Base-by-base conservation (phyloP, 2,888 invertebrate species). In the Pocota personata region DNA sequence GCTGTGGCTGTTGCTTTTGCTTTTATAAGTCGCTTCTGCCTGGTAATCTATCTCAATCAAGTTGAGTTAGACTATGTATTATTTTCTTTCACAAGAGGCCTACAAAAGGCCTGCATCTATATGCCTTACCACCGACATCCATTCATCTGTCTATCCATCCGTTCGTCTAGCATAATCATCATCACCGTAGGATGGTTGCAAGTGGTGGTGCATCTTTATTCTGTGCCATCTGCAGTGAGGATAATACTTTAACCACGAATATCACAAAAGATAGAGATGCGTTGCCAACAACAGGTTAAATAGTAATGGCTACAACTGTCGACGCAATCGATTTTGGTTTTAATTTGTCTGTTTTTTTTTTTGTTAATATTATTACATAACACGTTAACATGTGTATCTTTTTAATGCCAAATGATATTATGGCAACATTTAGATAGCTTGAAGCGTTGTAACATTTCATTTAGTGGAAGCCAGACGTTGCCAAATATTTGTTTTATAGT, bases 21-120 rank as follows among this genome's bases (percentile, higher is more conserved):
- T 66, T 52, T 16, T 55, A 55, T 55, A 43, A 72, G 43, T 67
- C 19, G 72, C 40, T 40, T 73, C 52, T 73, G 37, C 24, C 27
- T 64, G 60, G 79, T 73, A 83, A 83, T 83, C 79, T 69, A 83
- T 83, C 83, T 83, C 73, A 78, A 83, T 83, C 72, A 83, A 32
- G 24, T 73, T 60, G 46, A 46, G 37, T 78, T 78, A 60, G 72
- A 55, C 78, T 73, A 32, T 12, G 48, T 78, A 79, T 83, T 72
- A 76, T 72, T 83, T 72, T 72, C 78, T 60, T 67, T 83, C 67
- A 67, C 67, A 78, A 83, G 67, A 73, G 72, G 76, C 71, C 82
- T 72, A 58, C 27, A 43, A 58, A 58, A 66, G 62, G 50, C 58
- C 60, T 21, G 40, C 46, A 37, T 48, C 16, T 19, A 19, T 48